Evolutionary conservation across 2,113 vertebrate species (phyloP).

Genomic region (Actinemys pallida): DNA sequence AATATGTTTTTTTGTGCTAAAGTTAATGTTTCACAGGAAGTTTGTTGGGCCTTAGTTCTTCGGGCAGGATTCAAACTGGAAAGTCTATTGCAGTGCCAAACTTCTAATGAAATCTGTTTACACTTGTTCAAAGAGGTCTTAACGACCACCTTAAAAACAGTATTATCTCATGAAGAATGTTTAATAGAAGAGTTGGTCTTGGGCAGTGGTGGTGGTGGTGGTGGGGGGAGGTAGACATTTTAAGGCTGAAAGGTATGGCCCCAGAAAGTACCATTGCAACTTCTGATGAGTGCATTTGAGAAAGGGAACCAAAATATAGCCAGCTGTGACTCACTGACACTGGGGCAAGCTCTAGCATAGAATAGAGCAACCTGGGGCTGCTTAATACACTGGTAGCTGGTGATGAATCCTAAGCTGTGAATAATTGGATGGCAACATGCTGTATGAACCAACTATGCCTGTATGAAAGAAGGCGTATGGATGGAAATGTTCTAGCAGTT

Average conservation of each 20-base stretch:
- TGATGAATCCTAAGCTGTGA: background rate
- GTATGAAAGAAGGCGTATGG: background rate
- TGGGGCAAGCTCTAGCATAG: background rate
- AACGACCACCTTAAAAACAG: background rate
- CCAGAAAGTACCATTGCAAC: background rate
- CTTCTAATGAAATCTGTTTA: background rate
- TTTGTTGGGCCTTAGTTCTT: background rate
- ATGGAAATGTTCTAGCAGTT: background rate
- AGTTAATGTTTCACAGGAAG: background rate
- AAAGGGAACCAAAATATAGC: background rate
- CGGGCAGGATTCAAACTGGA: background rate
- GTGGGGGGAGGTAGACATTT: background rate
- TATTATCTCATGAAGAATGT: background rate
- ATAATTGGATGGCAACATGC: background rate
- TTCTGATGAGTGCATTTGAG: background rate
- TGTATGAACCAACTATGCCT: background rate
- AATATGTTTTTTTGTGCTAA: background rate
- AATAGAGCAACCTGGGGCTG: background rate
- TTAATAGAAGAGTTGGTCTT: background rate
- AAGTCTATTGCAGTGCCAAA: background rate
- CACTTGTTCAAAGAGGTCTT: background rate
- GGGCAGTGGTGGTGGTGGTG: too few species aligned
- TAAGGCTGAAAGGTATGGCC: background rate
- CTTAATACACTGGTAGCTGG: background rate
- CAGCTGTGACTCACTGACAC: background rate